Base-by-base conservation (phyloP, 2,113 vertebrate genomes). In the Elaphurus davidianus region DNA sequence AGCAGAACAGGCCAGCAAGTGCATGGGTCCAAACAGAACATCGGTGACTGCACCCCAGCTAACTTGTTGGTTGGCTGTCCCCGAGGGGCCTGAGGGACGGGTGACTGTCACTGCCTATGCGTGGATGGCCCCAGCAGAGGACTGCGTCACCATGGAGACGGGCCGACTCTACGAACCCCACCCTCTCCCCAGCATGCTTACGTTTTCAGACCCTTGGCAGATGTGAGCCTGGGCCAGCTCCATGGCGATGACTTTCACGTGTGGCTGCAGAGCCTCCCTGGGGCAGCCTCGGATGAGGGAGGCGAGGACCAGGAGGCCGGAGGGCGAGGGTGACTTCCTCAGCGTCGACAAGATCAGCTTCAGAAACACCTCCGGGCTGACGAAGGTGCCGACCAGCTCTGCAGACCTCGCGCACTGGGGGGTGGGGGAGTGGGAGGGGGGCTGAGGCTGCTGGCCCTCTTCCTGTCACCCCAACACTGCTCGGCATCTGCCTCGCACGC, bases 361-460 rank as follows among this genome's bases (percentile, higher is more conserved):
- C 98, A 99, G 98, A 15, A 99, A 99, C 43, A 99, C 99, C 2
- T 99, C 99, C 0, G 99, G 99, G 97, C 95, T 99, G 82, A 99
- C 99, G 92, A 99, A 99, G 0, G 89, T 99, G 33, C 99, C 99
- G 14, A 99, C 95, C 67, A 99, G 98, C 98, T 99, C 99, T 1
- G 99, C 99, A 0, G 99, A 99, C 96, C 99, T 99, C 85, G 98
- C 87, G 97, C 99, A 98, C 99, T 99, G 98, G 94, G 23, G 40
- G 40, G 23, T 33, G 71, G 94, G 10, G 94, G 30, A 96, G 96
- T 36, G n/a, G 17, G 5, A 5, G 7, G 92, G 2, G 2, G 91
- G 2, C 19, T 21, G 59, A 25, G 15, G 71, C 47, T 2, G n/a
- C 12, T 0, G 60, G 5, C 50, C 43, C 6, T 25, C 36, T 5